Evolutionary conservation across 2,797 vertebrate genomes (phyloP).

Genomic region (Arrhamphus sclerolepis): DNA sequence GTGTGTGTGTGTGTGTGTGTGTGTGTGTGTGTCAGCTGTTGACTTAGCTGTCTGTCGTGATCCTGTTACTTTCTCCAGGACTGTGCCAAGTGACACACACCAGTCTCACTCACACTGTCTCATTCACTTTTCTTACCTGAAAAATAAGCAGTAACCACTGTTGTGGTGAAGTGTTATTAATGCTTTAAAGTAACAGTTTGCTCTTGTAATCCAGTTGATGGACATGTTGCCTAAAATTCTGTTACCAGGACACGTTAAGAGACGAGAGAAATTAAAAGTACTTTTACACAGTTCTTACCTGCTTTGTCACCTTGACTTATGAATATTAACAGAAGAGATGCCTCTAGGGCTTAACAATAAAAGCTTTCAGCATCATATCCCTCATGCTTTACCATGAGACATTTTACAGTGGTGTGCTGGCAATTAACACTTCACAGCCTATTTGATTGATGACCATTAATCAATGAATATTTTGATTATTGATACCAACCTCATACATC

Average conservation of each 20-base stretch:
- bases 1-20: slow-evolving; percentile 35
- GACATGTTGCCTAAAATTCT: too few species aligned
- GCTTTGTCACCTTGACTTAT: slow-evolving; percentile 7
- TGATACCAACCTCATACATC: too few species aligned
- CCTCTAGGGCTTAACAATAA: slow-evolving; percentile 21
- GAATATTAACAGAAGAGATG: slow-evolving; percentile 24
- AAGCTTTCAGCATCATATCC: slow-evolving; percentile 5
- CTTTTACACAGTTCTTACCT: too few species aligned
- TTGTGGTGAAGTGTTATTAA: not conserved
- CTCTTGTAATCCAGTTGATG: too few species aligned
- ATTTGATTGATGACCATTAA: too few species aligned
- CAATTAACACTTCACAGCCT: not conserved
- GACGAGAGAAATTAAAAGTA: too few species aligned
- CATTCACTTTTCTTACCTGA: slow-evolving; percentile 15
- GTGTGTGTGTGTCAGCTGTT: slow-evolving; percentile 68
- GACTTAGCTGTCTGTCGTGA: slow-evolving; percentile 71
- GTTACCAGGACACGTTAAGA: too few species aligned
- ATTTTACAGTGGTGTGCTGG: not conserved
- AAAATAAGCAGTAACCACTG: slow-evolving; percentile 1
- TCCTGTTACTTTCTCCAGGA: slow-evolving; percentile 73
- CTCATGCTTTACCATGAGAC: slow-evolving; percentile 25
- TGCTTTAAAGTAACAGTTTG: too few species aligned
- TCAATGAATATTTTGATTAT: too few species aligned
- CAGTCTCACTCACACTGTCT: slow-evolving; percentile 27
- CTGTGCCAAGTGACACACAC: slow-evolving; percentile 60